phyloP scores from a whole-genome alignment of 2,797 vertebrate species.

The Sebastes diploproa region DNA sequence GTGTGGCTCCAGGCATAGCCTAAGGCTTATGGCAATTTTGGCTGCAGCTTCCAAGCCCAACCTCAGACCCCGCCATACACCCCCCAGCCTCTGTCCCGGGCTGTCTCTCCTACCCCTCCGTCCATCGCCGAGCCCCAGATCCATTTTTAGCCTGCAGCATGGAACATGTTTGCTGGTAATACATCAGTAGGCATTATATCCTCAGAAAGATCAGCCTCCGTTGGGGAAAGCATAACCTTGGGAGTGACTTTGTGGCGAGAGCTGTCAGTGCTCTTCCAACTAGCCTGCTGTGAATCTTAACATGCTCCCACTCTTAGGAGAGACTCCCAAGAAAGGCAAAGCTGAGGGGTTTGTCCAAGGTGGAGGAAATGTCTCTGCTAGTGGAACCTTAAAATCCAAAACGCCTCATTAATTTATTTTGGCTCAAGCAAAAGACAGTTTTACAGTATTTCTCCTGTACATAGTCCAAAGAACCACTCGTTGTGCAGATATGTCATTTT shows the following conservation, averaged over 20 bases:
- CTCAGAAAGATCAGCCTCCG: conserved; percentile 69
- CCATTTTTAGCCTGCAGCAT: conserved; percentile 75
- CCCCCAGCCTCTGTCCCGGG: conserved; percentile 32
- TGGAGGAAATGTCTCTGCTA: background rate
- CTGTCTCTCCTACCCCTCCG: conserved; percentile 24
- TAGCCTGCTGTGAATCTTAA: conserved; percentile 70
- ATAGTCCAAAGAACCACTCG: background rate
- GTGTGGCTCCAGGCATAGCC: conserved; percentile 66
- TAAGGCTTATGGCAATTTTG: conserved; percentile 68
- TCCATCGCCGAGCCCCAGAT: conserved; percentile 47
- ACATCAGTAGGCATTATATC: conserved; percentile 76
- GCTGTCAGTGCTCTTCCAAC: conserved; percentile 60
- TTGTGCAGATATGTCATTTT: background rate
- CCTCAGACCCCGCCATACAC: conserved; percentile 37
- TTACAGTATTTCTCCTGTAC: background rate
- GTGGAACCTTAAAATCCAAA: background rate
- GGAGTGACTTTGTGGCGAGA: conserved; percentile 73
- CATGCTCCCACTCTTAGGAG: conserved; percentile 34
- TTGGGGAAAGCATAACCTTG: conserved; percentile 75
- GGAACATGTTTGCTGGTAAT: conserved; percentile 75
- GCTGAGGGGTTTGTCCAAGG: conserved; percentile 14
- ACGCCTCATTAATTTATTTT: conserved; percentile 8
- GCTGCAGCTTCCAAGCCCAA: conserved; percentile 39
- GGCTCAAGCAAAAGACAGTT: background rate
- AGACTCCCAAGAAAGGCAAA: conserved; percentile 11